A percentile compares a stretch with the other conserved stretches of the same genome.
These are phyloP conservation scores for Lypha dubia DNA, from an alignment of 2,888 invertebrate genomes.

Conservation along the genomic window DNA sequence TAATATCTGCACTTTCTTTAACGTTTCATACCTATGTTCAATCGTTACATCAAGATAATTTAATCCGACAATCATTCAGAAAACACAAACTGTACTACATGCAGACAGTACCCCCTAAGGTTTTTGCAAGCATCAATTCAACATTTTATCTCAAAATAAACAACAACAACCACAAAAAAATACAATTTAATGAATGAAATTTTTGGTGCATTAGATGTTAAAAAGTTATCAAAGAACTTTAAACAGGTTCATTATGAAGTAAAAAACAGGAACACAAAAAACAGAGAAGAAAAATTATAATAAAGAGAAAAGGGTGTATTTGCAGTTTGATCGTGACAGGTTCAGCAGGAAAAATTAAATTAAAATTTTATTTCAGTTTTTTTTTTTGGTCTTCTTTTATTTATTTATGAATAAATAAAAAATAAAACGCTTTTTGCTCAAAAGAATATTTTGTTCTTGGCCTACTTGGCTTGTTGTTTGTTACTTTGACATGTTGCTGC, in stretches of 20 bases:
- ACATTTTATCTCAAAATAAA: conserved; percentile 8
- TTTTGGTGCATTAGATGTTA: conserved; percentile 43
- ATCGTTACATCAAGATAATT: conserved; percentile 43
- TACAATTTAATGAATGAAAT: conserved; percentile 67
- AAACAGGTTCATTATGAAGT: conserved; percentile 44
- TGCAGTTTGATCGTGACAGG: conserved; percentile 37
- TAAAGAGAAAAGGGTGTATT: conserved; percentile 27
- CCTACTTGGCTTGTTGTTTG: conserved; percentile 57
- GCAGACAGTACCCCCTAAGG: conserved; percentile 42
- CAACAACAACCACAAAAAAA: too few relatives aligned
- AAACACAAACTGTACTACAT: conserved; percentile 4
- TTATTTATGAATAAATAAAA: background rate
- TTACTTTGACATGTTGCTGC: conserved; percentile 73
- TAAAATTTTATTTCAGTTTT: conserved; percentile 48
- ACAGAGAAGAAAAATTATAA: background rate
- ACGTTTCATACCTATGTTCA: background rate
- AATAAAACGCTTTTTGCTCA: background rate
- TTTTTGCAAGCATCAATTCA: conserved; percentile 20
- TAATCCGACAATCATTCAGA: conserved; percentile 17
- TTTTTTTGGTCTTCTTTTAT: conserved; percentile 24
- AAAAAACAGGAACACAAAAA: background rate
- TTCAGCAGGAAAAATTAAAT: conserved; percentile 50
- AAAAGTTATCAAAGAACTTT: conserved; percentile 23
- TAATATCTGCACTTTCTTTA: background rate
- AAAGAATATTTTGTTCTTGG: conserved; percentile 37